phyloP scores from a whole-genome alignment of 2,888 invertebrate genomes.

The Quadriops clusia region DNA sequence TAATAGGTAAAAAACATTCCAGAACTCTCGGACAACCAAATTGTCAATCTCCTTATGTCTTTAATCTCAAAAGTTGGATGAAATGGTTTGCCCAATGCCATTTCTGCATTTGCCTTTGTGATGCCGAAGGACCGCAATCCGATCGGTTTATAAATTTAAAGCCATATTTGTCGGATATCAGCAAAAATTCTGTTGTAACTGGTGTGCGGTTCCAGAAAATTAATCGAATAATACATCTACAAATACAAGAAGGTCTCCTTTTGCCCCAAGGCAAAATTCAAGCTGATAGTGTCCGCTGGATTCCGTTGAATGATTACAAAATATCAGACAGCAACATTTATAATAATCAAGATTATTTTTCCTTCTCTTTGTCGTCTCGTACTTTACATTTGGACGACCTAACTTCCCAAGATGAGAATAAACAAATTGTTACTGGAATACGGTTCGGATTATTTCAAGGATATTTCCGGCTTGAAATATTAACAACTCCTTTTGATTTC shows the following conservation, averaged over 20 bases:
- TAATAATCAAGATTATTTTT: slow-evolving; percentile 37
- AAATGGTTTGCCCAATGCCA: slow-evolving; percentile 74
- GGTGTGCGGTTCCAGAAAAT: slow-evolving; percentile 39
- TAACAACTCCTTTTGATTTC: slow-evolving; percentile 40
- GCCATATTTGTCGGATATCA: slow-evolving; percentile 42
- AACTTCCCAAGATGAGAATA: slow-evolving; percentile 30
- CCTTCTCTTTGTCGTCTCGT: slow-evolving; percentile 37
- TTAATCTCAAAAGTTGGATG: slow-evolving; percentile 64
- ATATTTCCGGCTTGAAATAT: slow-evolving; percentile 42
- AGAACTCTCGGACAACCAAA: too few relatives aligned
- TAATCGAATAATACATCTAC: slow-evolving; percentile 40
- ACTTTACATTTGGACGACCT: slow-evolving; percentile 43
- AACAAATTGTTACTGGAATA: slow-evolving; percentile 40
- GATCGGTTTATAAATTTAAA: slow-evolving; percentile 67
- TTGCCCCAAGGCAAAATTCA: slow-evolving; percentile 32
- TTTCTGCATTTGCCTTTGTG: slow-evolving; percentile 69
- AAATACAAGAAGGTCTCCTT: slow-evolving; percentile 37
- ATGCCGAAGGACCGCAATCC: slow-evolving; percentile 50
- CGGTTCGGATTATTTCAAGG: slow-evolving; percentile 10
- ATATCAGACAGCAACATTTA: slow-evolving; percentile 25
- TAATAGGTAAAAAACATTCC: too few relatives aligned
- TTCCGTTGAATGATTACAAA: slow-evolving; percentile 32
- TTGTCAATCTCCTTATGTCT: slow-evolving; percentile 34
- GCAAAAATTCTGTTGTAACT: slow-evolving; percentile 42
- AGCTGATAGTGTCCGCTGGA: slow-evolving; percentile 32